Percentiles rank a stretch among this genome's conserved stretches.
These are phyloP conservation scores for Keiferia lycopersicella DNA, from an alignment of 2,888 invertebrate species.

Conservation along the genomic window DNA sequence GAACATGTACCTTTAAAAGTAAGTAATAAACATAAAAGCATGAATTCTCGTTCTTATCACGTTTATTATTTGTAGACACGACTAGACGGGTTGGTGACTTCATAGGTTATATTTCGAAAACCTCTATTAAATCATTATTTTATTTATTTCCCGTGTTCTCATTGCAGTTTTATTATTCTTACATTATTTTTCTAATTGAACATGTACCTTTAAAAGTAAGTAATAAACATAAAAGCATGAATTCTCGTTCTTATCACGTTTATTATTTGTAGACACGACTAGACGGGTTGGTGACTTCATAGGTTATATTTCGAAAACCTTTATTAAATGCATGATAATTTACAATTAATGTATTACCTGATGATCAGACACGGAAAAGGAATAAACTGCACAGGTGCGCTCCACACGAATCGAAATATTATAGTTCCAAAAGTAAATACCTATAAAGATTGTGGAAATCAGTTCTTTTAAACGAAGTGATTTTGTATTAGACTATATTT, in stretches of 20 bases:
- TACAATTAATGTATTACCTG: neutral
- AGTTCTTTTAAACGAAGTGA: no score
- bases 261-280: neutral
- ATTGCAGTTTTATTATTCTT: neutral
- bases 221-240: neutral
- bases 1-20: neutral
- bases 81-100: neutral
- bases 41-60: neutral
- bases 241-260: neutral
- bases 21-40: neutral
- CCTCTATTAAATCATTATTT: neutral
- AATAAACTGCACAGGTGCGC: no score
- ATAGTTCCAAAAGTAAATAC: no score
- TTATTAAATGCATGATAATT: neutral
- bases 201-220: neutral
- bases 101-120: neutral
- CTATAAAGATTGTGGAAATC: no score
- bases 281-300: neutral
- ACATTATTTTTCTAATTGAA: neutral
- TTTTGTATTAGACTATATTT: no score
- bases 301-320: neutral
- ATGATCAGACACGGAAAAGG: no score
- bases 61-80: neutral
- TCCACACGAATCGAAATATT: no score
- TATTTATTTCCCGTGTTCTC: no score